These are phyloP conservation scores for Melanotaenia parkinsoni DNA, from an alignment of 2,797 vertebrate genomes.

Conservation along the genomic window DNA sequence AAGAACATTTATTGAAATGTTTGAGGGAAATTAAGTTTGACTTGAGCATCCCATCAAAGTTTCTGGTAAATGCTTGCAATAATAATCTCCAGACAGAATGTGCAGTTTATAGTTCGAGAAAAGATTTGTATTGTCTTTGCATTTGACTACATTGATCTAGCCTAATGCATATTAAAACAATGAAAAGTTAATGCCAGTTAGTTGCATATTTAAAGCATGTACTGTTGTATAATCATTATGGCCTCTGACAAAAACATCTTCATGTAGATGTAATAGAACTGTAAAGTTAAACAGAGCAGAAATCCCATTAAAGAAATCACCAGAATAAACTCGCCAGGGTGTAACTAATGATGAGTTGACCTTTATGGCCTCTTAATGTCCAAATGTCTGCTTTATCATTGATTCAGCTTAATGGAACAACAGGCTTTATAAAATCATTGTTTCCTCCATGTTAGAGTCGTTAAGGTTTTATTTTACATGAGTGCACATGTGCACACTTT, in stretches of 20 bases:
- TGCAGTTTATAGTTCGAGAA: background rate
- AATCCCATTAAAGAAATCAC: conserved; percentile 68
- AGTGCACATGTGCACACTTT: conserved; percentile 14
- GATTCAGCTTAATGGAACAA: conserved; percentile 52
- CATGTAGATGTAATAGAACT: conserved; percentile 35
- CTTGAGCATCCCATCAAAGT: background rate
- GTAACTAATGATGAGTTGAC: conserved; percentile 68
- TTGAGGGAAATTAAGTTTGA: background rate
- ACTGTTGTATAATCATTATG: conserved; percentile 36
- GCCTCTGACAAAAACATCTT: conserved; percentile 38
- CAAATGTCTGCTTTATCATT: conserved; percentile 2
- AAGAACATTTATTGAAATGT: background rate
- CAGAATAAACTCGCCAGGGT: conserved; percentile 48
- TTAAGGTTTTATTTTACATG: conserved; percentile 60
- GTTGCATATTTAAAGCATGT: conserved; percentile 29
- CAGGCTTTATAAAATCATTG: conserved; percentile 58
- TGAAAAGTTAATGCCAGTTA: background rate
- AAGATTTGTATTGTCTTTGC: background rate
- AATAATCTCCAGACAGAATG: background rate
- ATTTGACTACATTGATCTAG: too few species aligned
- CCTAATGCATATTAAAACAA: background rate
- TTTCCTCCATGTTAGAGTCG: conserved; percentile 44
- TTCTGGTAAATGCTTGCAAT: background rate
- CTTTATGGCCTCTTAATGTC: conserved; percentile 57
- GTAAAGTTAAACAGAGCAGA: conserved; percentile 71